These are phyloP conservation scores for Tupaia chinensis DNA, from an alignment of 2,113 vertebrate species.

Conservation along the genomic window DNA sequence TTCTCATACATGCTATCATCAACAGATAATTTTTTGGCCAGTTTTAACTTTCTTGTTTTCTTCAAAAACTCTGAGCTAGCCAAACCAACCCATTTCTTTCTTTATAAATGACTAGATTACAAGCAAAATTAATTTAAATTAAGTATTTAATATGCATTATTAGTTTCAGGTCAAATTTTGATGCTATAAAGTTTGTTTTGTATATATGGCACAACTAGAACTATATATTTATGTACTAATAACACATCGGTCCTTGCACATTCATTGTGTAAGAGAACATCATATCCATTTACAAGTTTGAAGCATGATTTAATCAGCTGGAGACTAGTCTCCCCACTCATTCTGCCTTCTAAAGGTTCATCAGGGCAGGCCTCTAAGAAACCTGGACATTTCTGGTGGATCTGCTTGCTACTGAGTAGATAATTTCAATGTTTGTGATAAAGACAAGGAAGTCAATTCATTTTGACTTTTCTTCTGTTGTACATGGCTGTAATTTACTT, in stretches of 20 bases:
- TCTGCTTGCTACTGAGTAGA: background rate
- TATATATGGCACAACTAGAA: background rate
- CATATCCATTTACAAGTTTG: slow-evolving; percentile 7
- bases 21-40: too few relatives aligned
- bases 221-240: slow-evolving; percentile 25
- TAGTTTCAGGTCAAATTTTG: slow-evolving; percentile 43
- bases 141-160: slow-evolving; percentile 20
- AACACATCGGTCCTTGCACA: background rate
- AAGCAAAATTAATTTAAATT: slow-evolving; percentile 51
- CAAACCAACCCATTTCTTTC: background rate
- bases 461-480: background rate
- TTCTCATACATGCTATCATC: too few relatives aligned
- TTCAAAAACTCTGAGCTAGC: background rate
- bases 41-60: background rate
- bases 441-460: background rate
- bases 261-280: slow-evolving; percentile 22
- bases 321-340: slow-evolving; percentile 9
- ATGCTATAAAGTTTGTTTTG: slow-evolving; percentile 17
- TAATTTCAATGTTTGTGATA: background rate
- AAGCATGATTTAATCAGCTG: slow-evolving; percentile 18
- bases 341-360: slow-evolving; percentile 20
- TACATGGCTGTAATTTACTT: background rate
- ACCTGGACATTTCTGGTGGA: background rate
- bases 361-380: background rate
- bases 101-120: slow-evolving; percentile 26